Conservation (phyloP, 2,113 vertebrate species). For the Pteropus alecto region DNA sequence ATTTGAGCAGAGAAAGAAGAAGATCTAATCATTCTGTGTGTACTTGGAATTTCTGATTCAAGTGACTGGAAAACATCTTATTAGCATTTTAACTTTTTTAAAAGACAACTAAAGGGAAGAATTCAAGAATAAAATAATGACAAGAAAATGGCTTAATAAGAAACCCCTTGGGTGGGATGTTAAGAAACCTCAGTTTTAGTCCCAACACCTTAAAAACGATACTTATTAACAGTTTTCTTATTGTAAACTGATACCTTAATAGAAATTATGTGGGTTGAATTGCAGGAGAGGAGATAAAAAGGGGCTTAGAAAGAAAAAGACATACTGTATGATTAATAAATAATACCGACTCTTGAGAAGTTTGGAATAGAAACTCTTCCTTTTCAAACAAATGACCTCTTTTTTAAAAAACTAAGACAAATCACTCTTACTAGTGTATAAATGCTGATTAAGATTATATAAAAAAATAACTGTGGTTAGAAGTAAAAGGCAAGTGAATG, state of each 20-base stretch:
- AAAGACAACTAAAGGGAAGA: background rate
- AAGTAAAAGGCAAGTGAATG: background rate
- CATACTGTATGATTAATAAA: background rate
- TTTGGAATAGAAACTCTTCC: background rate
- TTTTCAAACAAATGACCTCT: background rate
- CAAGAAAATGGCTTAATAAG: slow-evolving; percentile 21
- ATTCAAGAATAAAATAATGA: slow-evolving; percentile 27
- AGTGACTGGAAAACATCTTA: background rate
- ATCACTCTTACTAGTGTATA: background rate
- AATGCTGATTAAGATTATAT: background rate
- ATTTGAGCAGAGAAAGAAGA: background rate
- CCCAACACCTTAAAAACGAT: background rate
- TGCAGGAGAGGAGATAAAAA: background rate
- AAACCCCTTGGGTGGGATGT: background rate
- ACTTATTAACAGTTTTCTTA: slow-evolving; percentile 21
- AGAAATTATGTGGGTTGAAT: slow-evolving; percentile 30
- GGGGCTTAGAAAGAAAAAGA: slow-evolving; percentile 18
- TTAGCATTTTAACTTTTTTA: background rate
- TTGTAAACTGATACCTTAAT: slow-evolving; percentile 22
- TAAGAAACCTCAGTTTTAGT: background rate
- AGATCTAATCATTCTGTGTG: background rate
- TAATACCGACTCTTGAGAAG: background rate
- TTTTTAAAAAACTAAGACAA: background rate
- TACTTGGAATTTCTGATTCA: slow-evolving; percentile 32
- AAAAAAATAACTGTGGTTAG: background rate